phyloP scores from a whole-genome alignment of 2,888 invertebrate species.

The Cryptophagus acutangulus region DNA sequence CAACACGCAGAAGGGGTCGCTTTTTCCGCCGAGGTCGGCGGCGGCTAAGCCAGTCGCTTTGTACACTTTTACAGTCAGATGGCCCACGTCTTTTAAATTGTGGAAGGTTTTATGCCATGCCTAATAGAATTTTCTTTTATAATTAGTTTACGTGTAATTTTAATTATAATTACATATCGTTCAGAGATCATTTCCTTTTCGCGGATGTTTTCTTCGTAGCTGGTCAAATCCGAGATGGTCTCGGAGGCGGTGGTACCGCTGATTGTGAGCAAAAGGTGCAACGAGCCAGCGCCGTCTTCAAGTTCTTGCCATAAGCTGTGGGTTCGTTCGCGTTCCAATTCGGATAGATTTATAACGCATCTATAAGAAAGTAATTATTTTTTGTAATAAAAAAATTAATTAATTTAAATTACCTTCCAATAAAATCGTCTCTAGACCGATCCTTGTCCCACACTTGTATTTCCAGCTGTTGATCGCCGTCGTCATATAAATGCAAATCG shows the following conservation, averaged over 20 bases:
- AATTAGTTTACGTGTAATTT: conserved; percentile 5
- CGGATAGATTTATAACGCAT: conserved; percentile 78
- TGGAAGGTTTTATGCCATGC: conserved; percentile 64
- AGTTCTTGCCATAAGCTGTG: conserved; percentile 85
- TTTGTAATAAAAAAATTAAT: conserved; percentile 29
- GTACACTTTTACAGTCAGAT: conserved; percentile 90
- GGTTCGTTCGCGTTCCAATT: conserved; percentile 82
- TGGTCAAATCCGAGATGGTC: conserved; percentile 85
- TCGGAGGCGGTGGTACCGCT: conserved; percentile 92
- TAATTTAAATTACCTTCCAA: conserved; percentile 61
- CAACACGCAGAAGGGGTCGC: conserved; percentile 96
- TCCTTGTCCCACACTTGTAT: conserved; percentile 90
- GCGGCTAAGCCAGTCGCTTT: conserved; percentile 82
- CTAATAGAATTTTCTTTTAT: conserved; percentile 46
- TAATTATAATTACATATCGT: conserved; percentile 61
- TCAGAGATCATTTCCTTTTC: conserved; percentile 60
- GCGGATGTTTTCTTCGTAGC: conserved; percentile 73
- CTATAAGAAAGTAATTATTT: conserved; percentile 48
- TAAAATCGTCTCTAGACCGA: conserved; percentile 78
- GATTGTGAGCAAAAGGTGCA: conserved; percentile 87
- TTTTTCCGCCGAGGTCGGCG: conserved; percentile 95
- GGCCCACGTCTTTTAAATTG: conserved; percentile 82
- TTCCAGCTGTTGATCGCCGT: conserved; percentile 86
- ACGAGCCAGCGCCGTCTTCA: conserved; percentile 81
- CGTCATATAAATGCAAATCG: conserved; percentile 93